These are phyloP conservation scores for Zelostemma sp. DNA, from an alignment of 1,140 invertebrate species.

Conservation along the genomic window DNA sequence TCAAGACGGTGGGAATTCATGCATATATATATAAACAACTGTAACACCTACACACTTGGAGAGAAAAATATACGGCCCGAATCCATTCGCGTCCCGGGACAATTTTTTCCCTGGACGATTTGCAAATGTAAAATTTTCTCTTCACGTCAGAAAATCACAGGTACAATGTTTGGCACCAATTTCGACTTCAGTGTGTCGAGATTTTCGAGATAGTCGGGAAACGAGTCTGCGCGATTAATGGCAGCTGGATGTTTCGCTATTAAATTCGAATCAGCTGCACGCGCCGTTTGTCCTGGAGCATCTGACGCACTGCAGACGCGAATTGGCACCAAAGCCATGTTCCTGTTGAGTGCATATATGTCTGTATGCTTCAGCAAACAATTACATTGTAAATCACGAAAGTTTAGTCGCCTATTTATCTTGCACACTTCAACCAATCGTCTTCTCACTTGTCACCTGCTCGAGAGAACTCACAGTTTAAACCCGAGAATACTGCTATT, in stretches of 20 bases:
- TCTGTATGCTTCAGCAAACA: constrained; percentile 33
- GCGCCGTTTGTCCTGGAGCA: constrained; percentile 15
- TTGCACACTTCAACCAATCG: constrained; percentile 17
- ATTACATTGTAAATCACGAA: constrained; percentile 30
- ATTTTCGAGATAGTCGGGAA: neutral
- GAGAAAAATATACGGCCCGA: neutral
- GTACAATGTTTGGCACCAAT: constrained; percentile 27
- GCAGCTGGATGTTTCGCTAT: constrained; percentile 16
- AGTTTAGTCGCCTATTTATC: constrained; percentile 26
- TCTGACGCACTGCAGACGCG: constrained; percentile 43
- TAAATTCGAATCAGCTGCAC: constrained; percentile 22
- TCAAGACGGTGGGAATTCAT: constrained; percentile 82
- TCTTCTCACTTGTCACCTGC: constrained; percentile 33
- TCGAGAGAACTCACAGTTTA: constrained; percentile 15
- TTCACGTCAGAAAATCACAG: constrained; percentile 35
- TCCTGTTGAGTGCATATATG: constrained; percentile 36
- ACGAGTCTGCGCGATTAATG: constrained; percentile 12
- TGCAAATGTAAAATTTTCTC: constrained; percentile 20
- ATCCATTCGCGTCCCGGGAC: neutral
- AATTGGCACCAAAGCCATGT: constrained; percentile 42
- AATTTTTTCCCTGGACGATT: neutral
- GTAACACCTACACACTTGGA: constrained; percentile 40
- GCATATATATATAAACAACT: constrained; percentile 40
- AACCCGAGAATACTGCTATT: too few relatives aligned
- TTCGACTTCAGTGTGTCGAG: neutral